Evolutionary conservation across 2,888 invertebrate genomes (phyloP).

Genomic region (Heteromyza rotundicornis): DNA sequence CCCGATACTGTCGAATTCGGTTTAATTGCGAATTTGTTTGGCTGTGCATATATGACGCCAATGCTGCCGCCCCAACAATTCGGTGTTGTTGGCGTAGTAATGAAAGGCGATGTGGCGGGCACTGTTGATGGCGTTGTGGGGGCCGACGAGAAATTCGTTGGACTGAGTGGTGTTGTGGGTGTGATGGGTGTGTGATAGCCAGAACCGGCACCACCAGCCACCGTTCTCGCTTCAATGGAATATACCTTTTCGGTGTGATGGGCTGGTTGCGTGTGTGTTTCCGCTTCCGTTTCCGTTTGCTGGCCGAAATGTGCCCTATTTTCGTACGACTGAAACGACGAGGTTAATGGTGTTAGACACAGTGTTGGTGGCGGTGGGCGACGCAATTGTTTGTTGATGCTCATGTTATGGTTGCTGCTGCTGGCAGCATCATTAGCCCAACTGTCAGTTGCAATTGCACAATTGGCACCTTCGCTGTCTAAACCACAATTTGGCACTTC

Average conservation of each 20-base stretch:
- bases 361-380: slow-evolving; percentile 10
- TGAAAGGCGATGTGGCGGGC: slow-evolving; percentile 17
- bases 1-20: slow-evolving; percentile 18
- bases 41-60: slow-evolving; percentile 49
- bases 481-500: slow-evolving; percentile 7
- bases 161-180: slow-evolving; percentile 18
- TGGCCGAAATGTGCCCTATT: slow-evolving; percentile 11
- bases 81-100: slow-evolving; percentile 17
- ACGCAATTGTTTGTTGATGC: slow-evolving; percentile 13
- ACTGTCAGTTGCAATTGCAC: not conserved
- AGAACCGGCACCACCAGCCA: slow-evolving; percentile 14
- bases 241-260: slow-evolving; percentile 57
- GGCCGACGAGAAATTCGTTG: slow-evolving; percentile 11
- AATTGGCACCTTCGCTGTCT: too few species aligned
- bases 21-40: slow-evolving; percentile 39
- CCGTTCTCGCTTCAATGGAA: slow-evolving; percentile 42
- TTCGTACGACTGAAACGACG: slow-evolving; percentile 35
- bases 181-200: slow-evolving; percentile 10
- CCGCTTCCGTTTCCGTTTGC: slow-evolving; percentile 45
- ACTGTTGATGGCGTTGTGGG: slow-evolving; percentile 20
- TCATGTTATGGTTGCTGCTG: slow-evolving; percentile 23
- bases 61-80: slow-evolving; percentile 47
- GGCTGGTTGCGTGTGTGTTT: slow-evolving; percentile 42
- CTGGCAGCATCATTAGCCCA: slow-evolving; percentile 12
- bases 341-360: slow-evolving; percentile 18